Percentiles rank a stretch among this genome's conserved stretches.
Conservation (phyloP, 2,888 invertebrate genomes). For the Melinaea marsaeus region DNA sequence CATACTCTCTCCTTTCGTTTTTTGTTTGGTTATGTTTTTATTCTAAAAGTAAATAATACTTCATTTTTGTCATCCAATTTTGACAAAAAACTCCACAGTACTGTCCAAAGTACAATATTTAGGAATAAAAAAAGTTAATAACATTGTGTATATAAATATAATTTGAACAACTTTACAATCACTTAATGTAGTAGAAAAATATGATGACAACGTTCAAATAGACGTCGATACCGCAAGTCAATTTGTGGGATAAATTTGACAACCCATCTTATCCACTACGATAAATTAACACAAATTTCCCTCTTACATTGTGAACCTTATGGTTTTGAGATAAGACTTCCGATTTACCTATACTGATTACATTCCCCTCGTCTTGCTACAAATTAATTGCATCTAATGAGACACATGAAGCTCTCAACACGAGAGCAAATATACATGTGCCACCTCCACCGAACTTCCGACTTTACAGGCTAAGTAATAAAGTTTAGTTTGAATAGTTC, state of each 20-base stretch:
- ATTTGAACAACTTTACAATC: neutral
- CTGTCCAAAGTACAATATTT: no score
- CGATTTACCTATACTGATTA: constrained; percentile 30
- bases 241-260: constrained; percentile 34
- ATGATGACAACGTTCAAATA: constrained; percentile 18
- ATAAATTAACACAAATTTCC: constrained; percentile 24
- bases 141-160: neutral
- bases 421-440: constrained; percentile 15
- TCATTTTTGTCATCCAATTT: no score
- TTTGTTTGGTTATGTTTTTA: constrained; percentile 6
- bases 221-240: constrained; percentile 24
- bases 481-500: constrained; percentile 8
- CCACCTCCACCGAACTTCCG: constrained; percentile 2
- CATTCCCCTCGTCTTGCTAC: constrained; percentile 39
- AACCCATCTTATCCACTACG: constrained; percentile 24
- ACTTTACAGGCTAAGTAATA: neutral
- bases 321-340: constrained; percentile 23
- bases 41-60: constrained; percentile 4
- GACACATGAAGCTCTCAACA: constrained; percentile 44
- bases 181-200: constrained; percentile 15
- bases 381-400: constrained; percentile 65
- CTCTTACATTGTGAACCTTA: constrained; percentile 25
- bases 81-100: no score
- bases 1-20: constrained; percentile 4
- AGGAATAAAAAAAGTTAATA: no score